These are phyloP conservation scores for Clitarchus hookeri DNA, from an alignment of 2,888 invertebrate species.

Conservation along the genomic window DNA sequence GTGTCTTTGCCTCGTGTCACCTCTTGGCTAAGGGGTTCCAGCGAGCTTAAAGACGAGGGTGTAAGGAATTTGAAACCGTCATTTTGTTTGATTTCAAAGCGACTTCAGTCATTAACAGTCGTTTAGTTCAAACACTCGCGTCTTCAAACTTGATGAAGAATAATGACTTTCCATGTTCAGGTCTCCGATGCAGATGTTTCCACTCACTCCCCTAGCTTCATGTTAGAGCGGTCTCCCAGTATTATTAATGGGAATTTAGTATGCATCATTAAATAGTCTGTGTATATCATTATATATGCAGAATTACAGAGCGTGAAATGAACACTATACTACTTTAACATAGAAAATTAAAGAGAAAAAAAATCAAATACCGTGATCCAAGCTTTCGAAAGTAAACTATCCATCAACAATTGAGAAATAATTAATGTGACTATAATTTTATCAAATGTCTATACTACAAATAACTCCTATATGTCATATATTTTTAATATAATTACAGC, in stretches of 20 bases:
- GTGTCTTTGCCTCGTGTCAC: background rate
- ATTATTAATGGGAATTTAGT: background rate
- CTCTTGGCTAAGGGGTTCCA: background rate
- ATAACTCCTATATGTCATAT: too few relatives aligned
- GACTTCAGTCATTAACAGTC: conserved; percentile 23
- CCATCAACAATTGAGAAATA: too few relatives aligned
- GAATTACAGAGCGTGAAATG: too few relatives aligned
- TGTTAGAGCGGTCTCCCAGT: background rate
- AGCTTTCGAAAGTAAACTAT: too few relatives aligned
- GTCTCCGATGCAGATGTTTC: conserved; percentile 21
- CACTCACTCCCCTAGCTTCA: background rate
- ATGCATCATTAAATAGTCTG: background rate
- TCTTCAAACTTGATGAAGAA: conserved; percentile 20
- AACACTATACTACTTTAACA: too few relatives aligned
- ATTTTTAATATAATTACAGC: too few relatives aligned
- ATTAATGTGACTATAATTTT: too few relatives aligned
- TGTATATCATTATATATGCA: too few relatives aligned
- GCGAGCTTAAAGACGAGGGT: background rate
- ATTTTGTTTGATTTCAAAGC: conserved; percentile 14
- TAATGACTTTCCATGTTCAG: background rate
- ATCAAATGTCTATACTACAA: too few relatives aligned
- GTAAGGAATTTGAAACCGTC: background rate
- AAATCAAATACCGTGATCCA: too few relatives aligned
- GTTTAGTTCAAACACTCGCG: conserved; percentile 11
- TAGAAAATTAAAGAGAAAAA: too few relatives aligned